Conservation (phyloP, 2,888 invertebrate genomes). For the Platycheirus rosarum region DNA sequence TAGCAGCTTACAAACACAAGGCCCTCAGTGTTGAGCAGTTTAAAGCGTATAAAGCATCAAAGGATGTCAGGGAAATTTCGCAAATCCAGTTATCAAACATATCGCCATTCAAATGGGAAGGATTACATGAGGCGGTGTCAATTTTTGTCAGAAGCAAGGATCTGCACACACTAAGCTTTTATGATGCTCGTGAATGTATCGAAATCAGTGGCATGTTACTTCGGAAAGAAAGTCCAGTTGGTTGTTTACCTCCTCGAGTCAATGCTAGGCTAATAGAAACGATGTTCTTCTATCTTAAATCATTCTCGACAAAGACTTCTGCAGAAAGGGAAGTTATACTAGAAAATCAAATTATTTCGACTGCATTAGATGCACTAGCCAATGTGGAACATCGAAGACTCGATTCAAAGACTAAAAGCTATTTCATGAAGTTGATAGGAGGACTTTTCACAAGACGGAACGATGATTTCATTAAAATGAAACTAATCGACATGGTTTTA, state of each 20-base stretch:
- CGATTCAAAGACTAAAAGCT: neutral
- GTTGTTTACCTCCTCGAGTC: neutral
- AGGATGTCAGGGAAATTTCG: slow-evolving; percentile 11
- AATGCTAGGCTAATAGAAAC: slow-evolving; percentile 23
- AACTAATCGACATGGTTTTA: slow-evolving; percentile 37
- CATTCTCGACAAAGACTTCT: neutral
- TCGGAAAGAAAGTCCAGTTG: neutral
- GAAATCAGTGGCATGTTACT: slow-evolving; percentile 45
- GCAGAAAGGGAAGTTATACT: neutral
- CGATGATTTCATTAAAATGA: slow-evolving; percentile 7
- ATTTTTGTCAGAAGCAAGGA: slow-evolving; percentile 2
- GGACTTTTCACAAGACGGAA: slow-evolving; percentile 12
- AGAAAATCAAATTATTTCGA: slow-evolving; percentile 3
- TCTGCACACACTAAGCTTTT: neutral
- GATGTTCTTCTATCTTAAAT: slow-evolving; percentile 25
- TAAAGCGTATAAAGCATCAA: neutral
- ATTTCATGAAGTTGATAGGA: slow-evolving; percentile 25
- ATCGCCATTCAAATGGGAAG: neutral
- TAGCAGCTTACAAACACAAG: slow-evolving; percentile 23
- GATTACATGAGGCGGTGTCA: neutral
- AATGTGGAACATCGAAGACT: slow-evolving; percentile 12
- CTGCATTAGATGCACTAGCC: slow-evolving; percentile 16
- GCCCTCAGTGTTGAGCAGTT: slow-evolving; percentile 19
- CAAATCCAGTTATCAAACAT: neutral
- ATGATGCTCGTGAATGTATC: slow-evolving; percentile 22